Conservation (phyloP, 2,888 invertebrate genomes). For the Cheilosia vernalis region DNA sequence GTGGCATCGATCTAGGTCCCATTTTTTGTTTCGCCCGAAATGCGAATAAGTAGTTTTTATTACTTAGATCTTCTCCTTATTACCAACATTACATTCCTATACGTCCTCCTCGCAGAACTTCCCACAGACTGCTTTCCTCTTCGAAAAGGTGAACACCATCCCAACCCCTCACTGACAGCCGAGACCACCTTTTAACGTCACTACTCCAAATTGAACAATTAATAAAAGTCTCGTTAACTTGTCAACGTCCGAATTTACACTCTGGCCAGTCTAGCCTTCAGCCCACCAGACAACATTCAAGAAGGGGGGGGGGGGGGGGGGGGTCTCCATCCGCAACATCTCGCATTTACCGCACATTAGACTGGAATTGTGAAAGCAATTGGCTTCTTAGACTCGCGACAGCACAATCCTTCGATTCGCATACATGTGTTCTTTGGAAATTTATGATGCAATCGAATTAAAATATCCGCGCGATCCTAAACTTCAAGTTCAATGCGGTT, state of each 20-base stretch:
- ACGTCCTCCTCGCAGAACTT: too few species aligned
- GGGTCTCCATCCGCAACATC: slow-evolving; percentile 29
- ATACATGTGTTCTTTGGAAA: slow-evolving; percentile 39
- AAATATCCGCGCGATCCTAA: slow-evolving; percentile 45
- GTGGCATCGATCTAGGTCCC: too few species aligned
- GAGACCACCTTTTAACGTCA: slow-evolving; percentile 48
- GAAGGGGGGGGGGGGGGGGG: slow-evolving; percentile 39
- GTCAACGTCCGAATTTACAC: slow-evolving; percentile 53
- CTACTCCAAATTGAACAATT: slow-evolving; percentile 53
- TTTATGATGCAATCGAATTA: slow-evolving; percentile 69
- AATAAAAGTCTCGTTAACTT: slow-evolving; percentile 71
- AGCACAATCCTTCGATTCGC: slow-evolving; percentile 34
- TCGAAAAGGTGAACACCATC: background rate
- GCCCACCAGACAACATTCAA: slow-evolving; percentile 38
- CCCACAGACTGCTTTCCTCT: too few species aligned
- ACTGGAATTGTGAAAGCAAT: slow-evolving; percentile 61
- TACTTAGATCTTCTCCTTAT: too few species aligned
- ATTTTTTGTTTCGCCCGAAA: too few species aligned
- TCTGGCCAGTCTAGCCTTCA: slow-evolving; percentile 4
- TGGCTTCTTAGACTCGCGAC: slow-evolving; percentile 30
- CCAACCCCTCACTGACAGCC: slow-evolving; percentile 9
- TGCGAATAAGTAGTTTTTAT: too few species aligned
- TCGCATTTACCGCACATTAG: slow-evolving; percentile 55
- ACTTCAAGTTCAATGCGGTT: slow-evolving; percentile 66
- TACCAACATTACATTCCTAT: too few species aligned